Base-by-base conservation (phyloP, 2,113 vertebrate genomes). In the Thunnus thynnus region DNA sequence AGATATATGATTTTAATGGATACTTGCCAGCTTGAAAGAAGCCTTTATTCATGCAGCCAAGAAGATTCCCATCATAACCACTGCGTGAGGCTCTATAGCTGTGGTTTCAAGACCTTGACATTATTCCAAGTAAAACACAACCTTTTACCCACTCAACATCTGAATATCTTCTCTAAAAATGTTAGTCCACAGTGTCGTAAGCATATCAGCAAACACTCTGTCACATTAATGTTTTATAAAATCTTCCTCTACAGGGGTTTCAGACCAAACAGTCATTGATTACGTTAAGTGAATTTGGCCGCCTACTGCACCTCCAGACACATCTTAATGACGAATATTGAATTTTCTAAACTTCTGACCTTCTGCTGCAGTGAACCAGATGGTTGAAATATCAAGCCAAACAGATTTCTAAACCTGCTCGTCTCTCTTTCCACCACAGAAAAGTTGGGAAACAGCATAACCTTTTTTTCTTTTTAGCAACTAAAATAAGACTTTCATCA, bases 311-410 rank as follows among this genome's bases (percentile, higher is more conserved):
- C 22, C 72, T 56, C 52, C 56, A 73, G 25, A 73, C 54, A 57
- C 4, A 67, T 30, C 25, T 13, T 27, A 20, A 57, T 67, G 63
- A 63, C 50, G 20, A 51, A 52, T 67, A 52, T 63, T 72, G 32
- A 56, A 58, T 67, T 69, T 27, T 27, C 57, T 10, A 3, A 73
- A 82, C 55, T 69, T 60, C 57, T 81, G 69, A 61, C 54, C 73
- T 55, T 58, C 62, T n/a, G 52, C 76, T 52, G 52, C 20, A n/a
- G 58, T 1, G 8, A 80, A 58, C 13, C 66, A 78, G 65, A 83
- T 71, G 48, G 52, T 72, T 71, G 58, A 78, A 76, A 75, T 48
- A 66, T 57, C n/a, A 55, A 67, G 58, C n/a, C 46, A 60, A 55
- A 58, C 41, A 9, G 20, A 18, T 62, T 14, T 36, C 54, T 25